These are phyloP conservation scores for Sebastes itinus DNA, from an alignment of 2,797 vertebrate genomes.

Conservation along the genomic window DNA sequence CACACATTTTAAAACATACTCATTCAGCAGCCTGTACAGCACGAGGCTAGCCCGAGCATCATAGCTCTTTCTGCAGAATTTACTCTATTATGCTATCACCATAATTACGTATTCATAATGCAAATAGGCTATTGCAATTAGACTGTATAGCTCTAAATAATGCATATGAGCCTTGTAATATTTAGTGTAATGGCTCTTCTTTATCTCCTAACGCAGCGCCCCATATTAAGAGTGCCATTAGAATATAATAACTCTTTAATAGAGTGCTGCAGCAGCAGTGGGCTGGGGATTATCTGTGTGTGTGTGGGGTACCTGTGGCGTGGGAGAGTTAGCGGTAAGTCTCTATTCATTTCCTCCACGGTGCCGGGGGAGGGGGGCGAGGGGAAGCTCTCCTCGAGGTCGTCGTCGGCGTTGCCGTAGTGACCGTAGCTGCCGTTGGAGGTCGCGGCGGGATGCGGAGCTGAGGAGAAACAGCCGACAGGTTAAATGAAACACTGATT, in stretches of 20 bases:
- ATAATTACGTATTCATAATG: slow-evolving; percentile 55
- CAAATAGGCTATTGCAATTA: slow-evolving; percentile 56
- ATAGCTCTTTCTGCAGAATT: slow-evolving; percentile 12
- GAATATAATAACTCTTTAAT: slow-evolving; percentile 50
- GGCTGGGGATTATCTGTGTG: not conserved
- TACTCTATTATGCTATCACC: slow-evolving; percentile 11
- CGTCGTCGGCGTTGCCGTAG: slow-evolving; percentile 54
- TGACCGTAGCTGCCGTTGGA: slow-evolving; percentile 42
- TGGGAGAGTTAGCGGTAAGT: not conserved
- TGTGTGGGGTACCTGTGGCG: slow-evolving; percentile 56
- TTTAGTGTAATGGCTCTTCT: slow-evolving; percentile 48
- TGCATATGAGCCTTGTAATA: slow-evolving; percentile 47
- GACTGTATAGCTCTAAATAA: slow-evolving; percentile 50
- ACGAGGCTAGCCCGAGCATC: not conserved
- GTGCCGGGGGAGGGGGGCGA: slow-evolving; percentile 64
- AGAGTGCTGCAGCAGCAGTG: slow-evolving; percentile 1
- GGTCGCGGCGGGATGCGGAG: not conserved
- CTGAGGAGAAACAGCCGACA: slow-evolving; percentile 19
- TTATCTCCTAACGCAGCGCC: slow-evolving; percentile 48
- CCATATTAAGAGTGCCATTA: slow-evolving; percentile 45
- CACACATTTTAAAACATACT: not conserved
- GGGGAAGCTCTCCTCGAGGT: slow-evolving; percentile 62
- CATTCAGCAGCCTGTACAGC: not conserved
- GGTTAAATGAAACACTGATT: not conserved
- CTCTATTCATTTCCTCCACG: slow-evolving; percentile 63